phyloP scores from a whole-genome alignment of 1,140 invertebrate genomes.

The Hylaeus anthracinus region DNA sequence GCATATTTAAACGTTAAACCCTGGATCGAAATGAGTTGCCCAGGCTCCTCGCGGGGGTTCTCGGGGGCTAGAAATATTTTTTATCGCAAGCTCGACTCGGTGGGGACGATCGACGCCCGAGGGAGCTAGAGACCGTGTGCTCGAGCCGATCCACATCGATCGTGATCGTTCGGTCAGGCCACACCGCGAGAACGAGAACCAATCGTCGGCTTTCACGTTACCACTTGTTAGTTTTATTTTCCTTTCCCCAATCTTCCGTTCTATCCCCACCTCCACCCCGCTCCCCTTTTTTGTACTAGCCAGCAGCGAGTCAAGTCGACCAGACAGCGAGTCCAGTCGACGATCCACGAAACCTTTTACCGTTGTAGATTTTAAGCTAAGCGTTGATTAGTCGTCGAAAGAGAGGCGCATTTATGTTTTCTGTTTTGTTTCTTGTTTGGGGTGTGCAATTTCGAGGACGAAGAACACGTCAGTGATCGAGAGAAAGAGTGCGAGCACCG shows the following conservation, averaged over 20 bases:
- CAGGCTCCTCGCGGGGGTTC: neutral
- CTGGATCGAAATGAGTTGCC: neutral
- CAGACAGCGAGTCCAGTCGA: conserved; percentile 1
- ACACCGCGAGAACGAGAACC: conserved; percentile 3
- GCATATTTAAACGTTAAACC: neutral
- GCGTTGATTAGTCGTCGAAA: conserved; percentile 23
- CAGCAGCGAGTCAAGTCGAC: conserved; percentile 5
- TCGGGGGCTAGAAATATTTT: conserved; percentile 12
- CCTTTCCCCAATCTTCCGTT: conserved; percentile 1
- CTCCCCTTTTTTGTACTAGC: neutral
- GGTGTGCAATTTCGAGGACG: conserved; percentile 36
- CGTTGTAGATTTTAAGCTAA: conserved; percentile 19
- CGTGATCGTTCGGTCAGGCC: too few species aligned
- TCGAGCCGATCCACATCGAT: too few species aligned
- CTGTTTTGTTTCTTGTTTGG: conserved; percentile 12
- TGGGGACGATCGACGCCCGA: neutral
- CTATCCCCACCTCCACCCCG: neutral
- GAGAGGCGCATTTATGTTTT: conserved; percentile 30
- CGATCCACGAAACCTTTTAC: neutral
- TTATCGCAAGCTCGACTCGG: conserved; percentile 17
- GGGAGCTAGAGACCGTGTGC: too few species aligned
- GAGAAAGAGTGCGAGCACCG: conserved; percentile 7
- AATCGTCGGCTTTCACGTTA: conserved; percentile 42
- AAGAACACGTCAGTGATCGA: too few species aligned
- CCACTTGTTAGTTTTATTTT: conserved; percentile 49